A percentile compares a stretch with the other conserved stretches of the same genome.
Evolutionary conservation across 2,797 vertebrate species (phyloP).

Genomic region (Hydrophis major): DNA sequence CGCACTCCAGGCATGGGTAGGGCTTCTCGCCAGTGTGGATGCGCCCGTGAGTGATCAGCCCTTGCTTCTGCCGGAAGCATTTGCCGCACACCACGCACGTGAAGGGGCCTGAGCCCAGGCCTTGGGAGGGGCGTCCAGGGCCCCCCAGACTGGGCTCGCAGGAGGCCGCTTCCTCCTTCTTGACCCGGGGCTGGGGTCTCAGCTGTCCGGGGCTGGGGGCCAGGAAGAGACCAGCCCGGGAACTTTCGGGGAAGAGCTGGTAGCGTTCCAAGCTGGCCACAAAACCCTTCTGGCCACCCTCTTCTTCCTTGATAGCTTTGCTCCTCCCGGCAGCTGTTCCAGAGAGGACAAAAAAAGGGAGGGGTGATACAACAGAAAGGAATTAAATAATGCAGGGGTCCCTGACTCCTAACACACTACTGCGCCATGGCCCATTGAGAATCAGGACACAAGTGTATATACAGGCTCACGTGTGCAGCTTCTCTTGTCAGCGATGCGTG

Average conservation of each 20-base stretch:
- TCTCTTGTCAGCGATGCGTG: no score
- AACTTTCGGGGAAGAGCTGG: slow-evolving; percentile 18
- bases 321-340: background rate
- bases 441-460: background rate
- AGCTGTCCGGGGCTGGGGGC: slow-evolving; percentile 19
- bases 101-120: slow-evolving; percentile 58
- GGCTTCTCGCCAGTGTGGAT: slow-evolving; percentile 60
- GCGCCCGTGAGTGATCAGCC: slow-evolving; percentile 63
- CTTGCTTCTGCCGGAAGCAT: slow-evolving; percentile 67
- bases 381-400: background rate
- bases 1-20: slow-evolving; percentile 68
- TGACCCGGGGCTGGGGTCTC: slow-evolving; percentile 36
- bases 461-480: no score
- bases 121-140: slow-evolving; percentile 54
- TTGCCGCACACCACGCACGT: slow-evolving; percentile 65
- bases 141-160: slow-evolving; percentile 41
- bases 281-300: slow-evolving; percentile 21
- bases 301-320: slow-evolving; percentile 34
- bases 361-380: background rate
- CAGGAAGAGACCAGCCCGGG: slow-evolving; percentile 18
- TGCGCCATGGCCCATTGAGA: background rate
- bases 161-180: slow-evolving; percentile 23
- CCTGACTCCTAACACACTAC: background rate
- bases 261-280: slow-evolving; percentile 35
- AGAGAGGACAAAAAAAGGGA: background rate